phyloP scores from a whole-genome alignment of 2,113 vertebrate species.

The Ageneiosus marmoratus region DNA sequence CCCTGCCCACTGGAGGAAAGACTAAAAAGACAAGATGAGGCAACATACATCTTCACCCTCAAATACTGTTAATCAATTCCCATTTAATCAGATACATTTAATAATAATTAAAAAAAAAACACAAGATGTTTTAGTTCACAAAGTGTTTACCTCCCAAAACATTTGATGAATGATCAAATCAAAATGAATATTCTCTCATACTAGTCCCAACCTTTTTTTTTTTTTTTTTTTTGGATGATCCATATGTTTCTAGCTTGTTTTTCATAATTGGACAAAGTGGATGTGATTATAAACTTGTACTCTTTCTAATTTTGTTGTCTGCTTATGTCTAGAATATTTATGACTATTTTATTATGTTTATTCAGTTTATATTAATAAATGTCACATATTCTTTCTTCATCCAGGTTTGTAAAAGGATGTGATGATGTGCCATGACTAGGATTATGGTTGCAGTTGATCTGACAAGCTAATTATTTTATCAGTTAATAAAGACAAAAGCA shows the following conservation, averaged over 20 bases:
- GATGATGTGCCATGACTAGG: background rate
- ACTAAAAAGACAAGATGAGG: constrained; percentile 19
- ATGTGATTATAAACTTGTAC: background rate
- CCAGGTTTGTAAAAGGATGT: background rate
- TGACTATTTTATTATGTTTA: background rate
- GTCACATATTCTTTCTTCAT: background rate
- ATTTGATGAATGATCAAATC: background rate
- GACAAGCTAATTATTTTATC: background rate
- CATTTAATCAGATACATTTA: no score
- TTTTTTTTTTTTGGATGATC: background rate
- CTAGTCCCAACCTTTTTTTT: background rate
- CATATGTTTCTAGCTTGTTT: background rate
- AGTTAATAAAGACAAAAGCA: background rate
- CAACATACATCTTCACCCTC: background rate
- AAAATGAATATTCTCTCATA: background rate
- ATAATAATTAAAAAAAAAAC: background rate
- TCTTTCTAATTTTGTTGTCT: background rate
- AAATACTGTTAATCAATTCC: background rate
- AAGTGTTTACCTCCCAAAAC: background rate
- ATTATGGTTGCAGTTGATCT: background rate
- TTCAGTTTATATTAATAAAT: background rate
- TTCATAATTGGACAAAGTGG: background rate
- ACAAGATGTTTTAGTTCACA: background rate
- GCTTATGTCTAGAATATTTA: background rate
- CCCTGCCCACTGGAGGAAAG: constrained; percentile 17